phyloP scores from a whole-genome alignment of 2,797 vertebrate genomes.

The Protonibea diacanthus region DNA sequence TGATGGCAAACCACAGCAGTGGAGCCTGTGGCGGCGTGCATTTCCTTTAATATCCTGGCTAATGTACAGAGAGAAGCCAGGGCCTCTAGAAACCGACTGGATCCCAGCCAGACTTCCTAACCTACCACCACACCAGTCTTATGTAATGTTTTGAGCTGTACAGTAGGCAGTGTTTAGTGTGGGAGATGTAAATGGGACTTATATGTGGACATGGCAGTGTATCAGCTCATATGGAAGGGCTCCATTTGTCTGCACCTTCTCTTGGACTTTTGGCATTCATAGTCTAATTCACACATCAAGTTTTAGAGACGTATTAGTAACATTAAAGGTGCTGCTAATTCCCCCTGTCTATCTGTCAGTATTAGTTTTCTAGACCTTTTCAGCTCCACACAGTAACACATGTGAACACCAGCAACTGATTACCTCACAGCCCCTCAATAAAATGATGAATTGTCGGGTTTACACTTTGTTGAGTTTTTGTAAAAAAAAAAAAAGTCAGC shows the following conservation, averaged over 20 bases:
- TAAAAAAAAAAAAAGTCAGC: not conserved
- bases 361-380: not conserved
- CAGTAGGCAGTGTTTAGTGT: conserved; percentile 62
- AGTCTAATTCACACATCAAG: conserved; percentile 32
- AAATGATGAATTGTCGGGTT: not conserved
- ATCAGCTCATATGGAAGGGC: conserved; percentile 46
- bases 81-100: conserved; percentile 77
- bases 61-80: conserved; percentile 84
- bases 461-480: not conserved
- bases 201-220: conserved; percentile 57
- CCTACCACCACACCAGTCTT: conserved; percentile 73
- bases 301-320: conserved; percentile 14
- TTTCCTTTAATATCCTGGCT: conserved; percentile 87
- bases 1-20: conserved; percentile 84
- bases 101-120: conserved; percentile 74
- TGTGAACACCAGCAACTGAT: not conserved
- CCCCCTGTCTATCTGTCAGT: not conserved
- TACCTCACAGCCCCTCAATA: not conserved
- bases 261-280: conserved; percentile 32
- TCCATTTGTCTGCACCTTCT: conserved; percentile 49
- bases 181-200: conserved; percentile 71
- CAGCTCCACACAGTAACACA: not conserved
- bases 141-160: conserved; percentile 80
- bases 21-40: conserved; percentile 81
- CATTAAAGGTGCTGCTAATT: not conserved